Base-by-base conservation (phyloP, 92 coral and sea anemone genomes). In the Zoanthus solanderi region DNA sequence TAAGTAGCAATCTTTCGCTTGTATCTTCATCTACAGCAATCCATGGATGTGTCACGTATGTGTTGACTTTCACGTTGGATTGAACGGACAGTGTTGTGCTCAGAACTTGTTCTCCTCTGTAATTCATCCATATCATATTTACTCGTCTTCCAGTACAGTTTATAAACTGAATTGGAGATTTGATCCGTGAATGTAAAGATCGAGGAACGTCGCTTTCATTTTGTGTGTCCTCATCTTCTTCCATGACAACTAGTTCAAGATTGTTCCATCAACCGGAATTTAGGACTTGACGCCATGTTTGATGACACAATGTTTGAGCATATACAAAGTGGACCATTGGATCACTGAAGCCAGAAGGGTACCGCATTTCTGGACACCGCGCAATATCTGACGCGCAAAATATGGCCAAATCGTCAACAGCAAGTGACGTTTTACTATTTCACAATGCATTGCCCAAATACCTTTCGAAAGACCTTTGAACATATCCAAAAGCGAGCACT, bases 11-110 rank as follows among this genome's bases (percentile, higher is more conserved):
- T 78, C 92, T 87, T 65, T 93, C 93, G 48, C 85, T 92, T 45
- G 87, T 96, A 45, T 89, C 78, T 11, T 91, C 80, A 68, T 96
- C 98, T 46, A 89, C 90, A 2, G 96, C 98, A 50, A 92, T 90
- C 99, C 99, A 96, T 5, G 98, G 98, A 83, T 96, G 98, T 5
- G 98, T 86, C 37, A 95, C 98, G 83, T 85, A 96, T 0, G 99
- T 95, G 78, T 95, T 89, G 7, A 89, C 54, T 17, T 63, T 75
- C 57, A 88, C 54, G 42, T 46, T 58, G 13, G 44, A 56, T 31
- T n/a, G 48, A 29, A 63, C 31, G 12, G 61, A 75, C 1, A 96
- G 90, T 23, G 93, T 90, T 9, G 93, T 93, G 31, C 84, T 66
- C 3, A 79, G 32, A n/a, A 90, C 83, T 28, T 89, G 89, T 47